Percentiles rank a stretch among this genome's conserved stretches.
phyloP scores from a whole-genome alignment of 2,888 invertebrate genomes.

The Acrocyrtus sp. region DNA sequence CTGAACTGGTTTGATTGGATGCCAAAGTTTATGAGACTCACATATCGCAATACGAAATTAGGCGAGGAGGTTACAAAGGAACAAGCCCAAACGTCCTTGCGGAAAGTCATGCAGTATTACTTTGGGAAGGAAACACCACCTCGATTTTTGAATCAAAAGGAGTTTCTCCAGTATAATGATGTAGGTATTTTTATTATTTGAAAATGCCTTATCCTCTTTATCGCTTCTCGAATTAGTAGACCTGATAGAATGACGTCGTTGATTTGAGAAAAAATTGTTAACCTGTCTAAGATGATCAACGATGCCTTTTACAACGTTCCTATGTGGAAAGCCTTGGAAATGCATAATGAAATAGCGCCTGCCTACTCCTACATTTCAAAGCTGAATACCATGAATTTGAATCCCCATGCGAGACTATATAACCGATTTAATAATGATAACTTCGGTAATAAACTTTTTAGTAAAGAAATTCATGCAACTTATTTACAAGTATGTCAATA shows the following conservation, averaged over 20 bases:
- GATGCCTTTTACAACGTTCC: constrained; percentile 18
- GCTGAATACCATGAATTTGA: constrained; percentile 13
- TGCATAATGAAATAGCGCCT: constrained; percentile 31
- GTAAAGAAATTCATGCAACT: background rate
- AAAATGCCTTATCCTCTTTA: background rate
- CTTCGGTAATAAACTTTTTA: too few relatives aligned
- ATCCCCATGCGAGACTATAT: too few relatives aligned
- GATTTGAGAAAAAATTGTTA: background rate
- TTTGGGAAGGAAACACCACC: constrained; percentile 22
- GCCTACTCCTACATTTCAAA: constrained; percentile 14
- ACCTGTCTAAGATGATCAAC: constrained; percentile 8
- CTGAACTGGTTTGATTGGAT: constrained; percentile 9
- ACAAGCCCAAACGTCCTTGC: constrained; percentile 5
- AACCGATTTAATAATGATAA: too few relatives aligned
- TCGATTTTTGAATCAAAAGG: background rate
- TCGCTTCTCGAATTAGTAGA: background rate
- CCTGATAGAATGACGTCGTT: too few relatives aligned
- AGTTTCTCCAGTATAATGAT: constrained; percentile 2
- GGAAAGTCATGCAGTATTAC: constrained; percentile 17
- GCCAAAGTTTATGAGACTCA: constrained; percentile 5
- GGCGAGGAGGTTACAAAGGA: background rate
- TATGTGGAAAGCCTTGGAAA: constrained; percentile 21
- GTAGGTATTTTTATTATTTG: background rate
- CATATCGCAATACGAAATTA: background rate
- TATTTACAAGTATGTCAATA: background rate